These are phyloP conservation scores for Laupala kohalensis DNA, from an alignment of 1,140 invertebrate genomes.

Conservation along the genomic window DNA sequence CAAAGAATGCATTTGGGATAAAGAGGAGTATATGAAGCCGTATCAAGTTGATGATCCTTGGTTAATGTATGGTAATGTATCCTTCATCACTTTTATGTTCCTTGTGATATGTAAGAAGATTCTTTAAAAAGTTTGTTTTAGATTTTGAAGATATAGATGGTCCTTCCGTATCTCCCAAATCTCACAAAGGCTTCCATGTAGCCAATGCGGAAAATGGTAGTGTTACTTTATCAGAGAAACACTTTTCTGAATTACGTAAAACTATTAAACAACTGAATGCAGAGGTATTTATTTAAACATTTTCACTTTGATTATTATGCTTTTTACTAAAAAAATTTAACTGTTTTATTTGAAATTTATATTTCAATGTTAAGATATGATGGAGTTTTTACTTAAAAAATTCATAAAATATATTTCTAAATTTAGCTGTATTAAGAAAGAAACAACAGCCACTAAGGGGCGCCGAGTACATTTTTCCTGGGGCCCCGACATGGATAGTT, in stretches of 20 bases:
- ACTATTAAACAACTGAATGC: slow-evolving; percentile 35
- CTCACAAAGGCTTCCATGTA: slow-evolving; percentile 20
- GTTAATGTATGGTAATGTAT: slow-evolving; percentile 59
- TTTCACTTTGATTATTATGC: neutral
- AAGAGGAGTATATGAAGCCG: slow-evolving; percentile 66
- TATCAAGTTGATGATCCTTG: slow-evolving; percentile 61
- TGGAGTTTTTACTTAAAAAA: too few species aligned
- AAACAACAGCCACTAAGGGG: too few species aligned
- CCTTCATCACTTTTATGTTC: neutral
- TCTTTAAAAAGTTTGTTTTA: slow-evolving; percentile 21
- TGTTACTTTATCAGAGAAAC: slow-evolving; percentile 43
- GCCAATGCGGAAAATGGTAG: slow-evolving; percentile 41
- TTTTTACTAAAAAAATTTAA: too few species aligned
- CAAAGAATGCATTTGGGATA: slow-evolving; percentile 45
- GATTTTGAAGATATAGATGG: slow-evolving; percentile 36
- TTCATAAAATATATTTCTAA: too few species aligned
- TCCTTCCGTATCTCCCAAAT: slow-evolving; percentile 14
- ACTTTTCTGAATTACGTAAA: slow-evolving; percentile 45
- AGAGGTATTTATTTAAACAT: neutral
- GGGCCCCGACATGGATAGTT: too few species aligned
- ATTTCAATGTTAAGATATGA: too few species aligned
- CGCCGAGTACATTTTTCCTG: too few species aligned
- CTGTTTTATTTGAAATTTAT: too few species aligned
- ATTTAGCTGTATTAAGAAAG: too few species aligned
- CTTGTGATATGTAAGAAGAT: neutral